Evolutionary conservation across 30 jellyfish, hydroid and myxozoan species (phyloP), one percentile per base, ranked within the genome.

Genomic region (Haliclystus octoradiatus): DNA sequence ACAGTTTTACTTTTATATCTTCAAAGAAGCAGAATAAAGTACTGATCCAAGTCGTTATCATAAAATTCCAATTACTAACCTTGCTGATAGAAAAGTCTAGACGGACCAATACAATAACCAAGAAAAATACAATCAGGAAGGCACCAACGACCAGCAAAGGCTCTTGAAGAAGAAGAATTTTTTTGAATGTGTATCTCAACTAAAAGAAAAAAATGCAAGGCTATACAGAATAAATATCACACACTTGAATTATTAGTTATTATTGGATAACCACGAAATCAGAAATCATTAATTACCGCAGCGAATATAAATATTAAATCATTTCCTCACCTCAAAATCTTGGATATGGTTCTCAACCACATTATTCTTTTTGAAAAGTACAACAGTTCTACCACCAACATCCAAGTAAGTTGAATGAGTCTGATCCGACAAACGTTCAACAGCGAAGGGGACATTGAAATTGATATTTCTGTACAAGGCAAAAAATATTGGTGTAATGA

Each of bases 311-410:
- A n/a, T n/a, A n/a, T n/a, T n/a, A n/a, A n/a, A n/a, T n/a, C n/a
- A n/a, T n/a, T n/a, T n/a, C n/a, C 78, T 25, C 0, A 85, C 96
- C 96, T 85, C 94, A 63, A 85, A 79, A 52, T 85, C 96, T 70
- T 85, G 96, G 33, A 85, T 85, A 15, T 85, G 96, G 66, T 51
- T 85, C 35, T 85, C 96, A 29, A 85, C 94, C 47, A 85, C 84
- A 79, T 85, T 81, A 26, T 74, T 72, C 70, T 85, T 85, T 65
- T 76, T 79, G 77, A 85, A 15, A 32, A 73, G 66, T 26, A 88
- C 35, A 3, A 88, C 97, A 5, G 95, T 95, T 34, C 97, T 77
- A 1, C 97, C 97, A 65, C 53, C 72, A 68, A 91, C 76, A 63
- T 88, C 97, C 22, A 88, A 68, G 47, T 88, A 88, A 2, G 97